Conservation (phyloP, 1,140 invertebrate genomes). For the Leptopilina clavipes region DNA sequence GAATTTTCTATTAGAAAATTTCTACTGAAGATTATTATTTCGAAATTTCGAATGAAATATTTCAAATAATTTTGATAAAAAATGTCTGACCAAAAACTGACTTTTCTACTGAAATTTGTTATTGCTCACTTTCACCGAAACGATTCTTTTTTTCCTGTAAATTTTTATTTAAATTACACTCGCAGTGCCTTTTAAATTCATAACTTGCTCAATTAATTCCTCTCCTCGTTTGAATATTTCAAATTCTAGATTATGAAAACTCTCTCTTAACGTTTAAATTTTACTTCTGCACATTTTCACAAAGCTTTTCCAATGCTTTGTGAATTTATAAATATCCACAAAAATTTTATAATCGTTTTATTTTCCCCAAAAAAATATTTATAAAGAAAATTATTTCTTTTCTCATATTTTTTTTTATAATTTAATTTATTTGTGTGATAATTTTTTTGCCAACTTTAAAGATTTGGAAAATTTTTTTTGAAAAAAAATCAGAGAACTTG, state of each 20-base stretch:
- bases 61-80: no score
- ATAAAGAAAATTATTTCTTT: no score
- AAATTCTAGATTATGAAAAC: not conserved
- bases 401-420: no score
- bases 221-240: no score
- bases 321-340: not conserved
- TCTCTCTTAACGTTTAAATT: not conserved
- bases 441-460: no score
- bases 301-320: not conserved
- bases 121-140: not conserved
- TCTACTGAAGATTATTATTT: no score
- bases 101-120: conserved; percentile 8
- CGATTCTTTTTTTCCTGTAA: not conserved
- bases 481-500: not conserved
- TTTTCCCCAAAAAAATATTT: no score
- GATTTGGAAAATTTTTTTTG: no score
- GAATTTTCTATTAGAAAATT: no score
- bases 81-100: not conserved
- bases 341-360: not conserved
- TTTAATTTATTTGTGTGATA: no score
- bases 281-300: not conserved
- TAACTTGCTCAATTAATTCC: no score
- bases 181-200: not conserved
- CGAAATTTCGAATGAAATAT: not conserved
- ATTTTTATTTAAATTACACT: not conserved